Evolutionary conservation across 2,797 vertebrate genomes (phyloP), one percentile per base, ranked within the genome.

Genomic region (Erpetoichthys calabaricus): DNA sequence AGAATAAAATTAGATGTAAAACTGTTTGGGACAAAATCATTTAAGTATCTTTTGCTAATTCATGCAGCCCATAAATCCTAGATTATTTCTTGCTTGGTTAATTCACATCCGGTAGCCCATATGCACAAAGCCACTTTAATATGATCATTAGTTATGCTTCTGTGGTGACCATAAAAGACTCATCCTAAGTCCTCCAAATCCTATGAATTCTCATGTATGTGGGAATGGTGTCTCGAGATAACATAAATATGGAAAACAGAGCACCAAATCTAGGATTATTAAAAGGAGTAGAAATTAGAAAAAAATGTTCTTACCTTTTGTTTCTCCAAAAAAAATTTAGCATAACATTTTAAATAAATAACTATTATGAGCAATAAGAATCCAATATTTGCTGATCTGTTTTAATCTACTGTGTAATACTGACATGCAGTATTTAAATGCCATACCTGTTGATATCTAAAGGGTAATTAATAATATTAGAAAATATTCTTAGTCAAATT

Each of bases 141-240:
- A 82, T 82, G 66, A 75, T 82, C 75, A 85, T 86, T 85, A 86
- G 83, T 84, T 86, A 73, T 84, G 83, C 78, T 81, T 79, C 81
- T 80, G 70, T 83, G 78, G 75, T 80, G 80, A 68, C 75, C 75
- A 25, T 25, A 82, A 80, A 83, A 77, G 80, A 80, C 75, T 76
- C 75, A 80, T 77, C 75, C 73, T 65, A 77, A 80, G 76, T 66
- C 75, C 70, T 67, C 65, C 9, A 72, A 70, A 75, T 74, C 76
- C 79, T 74, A 67, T 73, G 55, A 72, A 76, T 25, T 25, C 25
- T 25, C 25, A 25, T 71, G 72, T 65, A 68, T 68, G 65, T 76
- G 67, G 80, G 83, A 84, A 78, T 85, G 80, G 77, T 77, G 71
- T 70, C 68, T 59, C 68, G 72, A 86, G 83, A 85, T 86, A 83